These are phyloP conservation scores for Plotosus lineatus DNA, from an alignment of 2,113 vertebrate species.

Conservation along the genomic window DNA sequence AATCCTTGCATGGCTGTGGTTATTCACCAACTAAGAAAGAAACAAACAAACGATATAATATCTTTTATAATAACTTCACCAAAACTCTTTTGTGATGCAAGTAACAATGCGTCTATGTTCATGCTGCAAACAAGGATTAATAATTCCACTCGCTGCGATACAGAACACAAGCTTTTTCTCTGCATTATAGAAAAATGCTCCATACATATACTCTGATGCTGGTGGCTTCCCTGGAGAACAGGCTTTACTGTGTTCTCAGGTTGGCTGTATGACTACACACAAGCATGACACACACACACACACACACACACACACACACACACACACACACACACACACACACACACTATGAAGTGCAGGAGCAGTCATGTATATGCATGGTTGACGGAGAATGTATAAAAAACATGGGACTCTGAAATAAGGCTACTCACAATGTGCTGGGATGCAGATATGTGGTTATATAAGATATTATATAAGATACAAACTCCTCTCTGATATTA, in stretches of 20 bases:
- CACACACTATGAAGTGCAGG: background rate
- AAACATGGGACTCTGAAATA: slow-evolving; percentile 39
- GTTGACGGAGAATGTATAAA: background rate
- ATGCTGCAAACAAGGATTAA: slow-evolving; percentile 16
- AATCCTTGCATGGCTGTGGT: too few relatives aligned
- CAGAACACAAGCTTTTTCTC: background rate
- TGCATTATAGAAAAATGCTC: background rate
- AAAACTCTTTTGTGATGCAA: too few relatives aligned
- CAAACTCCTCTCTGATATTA: slow-evolving; percentile 60
- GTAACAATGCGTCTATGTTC: slow-evolving; percentile 3
- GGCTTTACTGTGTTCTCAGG: slow-evolving; percentile 7
- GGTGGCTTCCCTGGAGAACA: slow-evolving; percentile 4
- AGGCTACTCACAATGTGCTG: slow-evolving; percentile 68
- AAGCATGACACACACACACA: slow-evolving; percentile 23
- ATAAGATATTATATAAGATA: slow-evolving; percentile 73
- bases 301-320: background rate
- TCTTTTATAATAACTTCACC: too few relatives aligned
- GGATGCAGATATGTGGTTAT: slow-evolving; percentile 76
- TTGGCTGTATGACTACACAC: background rate
- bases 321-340: slow-evolving; percentile 10
- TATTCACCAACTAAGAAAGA: too few relatives aligned
- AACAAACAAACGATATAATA: too few relatives aligned
- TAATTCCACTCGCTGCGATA: slow-evolving; percentile 16
- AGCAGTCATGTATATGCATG: background rate
- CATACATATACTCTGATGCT: background rate